Evolutionary conservation across 1,140 invertebrate species (phyloP), one percentile per base, ranked within the genome.

Genomic region (Lanistes nyassanus): DNA sequence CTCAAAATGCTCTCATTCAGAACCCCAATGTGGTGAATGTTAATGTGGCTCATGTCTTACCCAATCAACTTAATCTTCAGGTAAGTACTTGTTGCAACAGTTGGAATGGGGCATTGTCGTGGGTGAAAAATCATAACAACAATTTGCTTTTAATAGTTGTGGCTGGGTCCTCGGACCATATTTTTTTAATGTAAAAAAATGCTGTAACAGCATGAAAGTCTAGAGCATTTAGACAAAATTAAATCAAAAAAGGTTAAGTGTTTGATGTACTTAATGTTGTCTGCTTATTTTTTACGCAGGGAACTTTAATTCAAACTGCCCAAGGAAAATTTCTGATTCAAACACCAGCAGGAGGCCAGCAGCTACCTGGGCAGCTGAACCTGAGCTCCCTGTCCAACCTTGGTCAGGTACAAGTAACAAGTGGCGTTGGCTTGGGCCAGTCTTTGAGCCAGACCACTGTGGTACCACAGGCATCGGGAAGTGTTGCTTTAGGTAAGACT

Each of bases 21-120:
- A 85, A 85, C 74, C 84, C 84, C 23, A 85, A 85, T 79, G 81
- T 85, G 58, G 84, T 85, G 62, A 84, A 85, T 79, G 79, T 85
- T 31, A 85, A 85, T 75, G 81, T 85, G 11, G 83, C 81, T 51
- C 84, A 85, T 78, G 80, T 85, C 37, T 69, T 85, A 64, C 82
- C 81, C 72, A 81, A 81, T 31, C 70, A 72, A 55, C 70, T 72
- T 34, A 47, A 47, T 47, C 42, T 47, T 47, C 42, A 47, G 42
- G 42, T 47, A 47, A 2, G 1, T 47, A 16, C 39, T 42, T 5
- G 5, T 13, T 42, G 39, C 39, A 42, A n/a, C n/a, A n/a, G n/a
- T n/a, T n/a, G n/a, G n/a, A n/a, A n/a, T n/a, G n/a, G n/a, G n/a
- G n/a, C n/a, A n/a, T n/a, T n/a, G n/a, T n/a, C n/a, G n/a, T n/a